Base-by-base conservation (phyloP, 2,113 vertebrate genomes). In the Rhinichthys klamathensis region DNA sequence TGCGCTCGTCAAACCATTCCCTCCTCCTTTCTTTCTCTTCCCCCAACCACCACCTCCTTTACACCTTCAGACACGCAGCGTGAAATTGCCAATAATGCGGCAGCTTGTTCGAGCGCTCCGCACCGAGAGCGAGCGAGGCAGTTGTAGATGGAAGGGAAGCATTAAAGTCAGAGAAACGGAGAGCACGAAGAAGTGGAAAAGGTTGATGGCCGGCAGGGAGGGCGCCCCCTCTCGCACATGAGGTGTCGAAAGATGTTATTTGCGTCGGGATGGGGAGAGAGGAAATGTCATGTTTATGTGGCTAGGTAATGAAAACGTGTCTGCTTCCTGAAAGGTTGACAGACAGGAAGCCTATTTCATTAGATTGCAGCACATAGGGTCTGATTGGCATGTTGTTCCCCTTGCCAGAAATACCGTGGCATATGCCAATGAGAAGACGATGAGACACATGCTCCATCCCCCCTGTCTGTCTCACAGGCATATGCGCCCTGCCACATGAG, bases 331-430 rank as follows among this genome's bases (percentile, higher is more conserved):
- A 89, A 84, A 88, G 78, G 54, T 65, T 92, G 91, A 91, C 70
- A 80, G 89, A 89, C 91, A 86, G 72, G 84, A 90, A 92, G 89
- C 88, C 86, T 88, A 91, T 93, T 93, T 92, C 87, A 92, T 90
- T 90, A 88, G 87, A 90, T 88, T 89, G 78, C 82, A 46, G 82
- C 87, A 88, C 87, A 67, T 49, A 75, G 79, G 77, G 82, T 65
- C 74, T 92, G 91, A 93, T 91, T 90, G 92, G 88, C 90, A 92
- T 88, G 82, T 67, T 69, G 69, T 80, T 85, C 54, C 15, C 58
- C 6, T 75, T 72, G 67, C 85, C 63, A 77, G 58, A 65, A 89
- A 90, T 87, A 88, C 82, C 80, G 75, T 67, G 80, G 83, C 87
- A 63, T 82, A 63, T 87, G 89, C 84, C 87, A 81, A 75, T 63